Base-by-base conservation (phyloP, 2,888 invertebrate genomes). In the Brachypalpus laphriformis region DNA sequence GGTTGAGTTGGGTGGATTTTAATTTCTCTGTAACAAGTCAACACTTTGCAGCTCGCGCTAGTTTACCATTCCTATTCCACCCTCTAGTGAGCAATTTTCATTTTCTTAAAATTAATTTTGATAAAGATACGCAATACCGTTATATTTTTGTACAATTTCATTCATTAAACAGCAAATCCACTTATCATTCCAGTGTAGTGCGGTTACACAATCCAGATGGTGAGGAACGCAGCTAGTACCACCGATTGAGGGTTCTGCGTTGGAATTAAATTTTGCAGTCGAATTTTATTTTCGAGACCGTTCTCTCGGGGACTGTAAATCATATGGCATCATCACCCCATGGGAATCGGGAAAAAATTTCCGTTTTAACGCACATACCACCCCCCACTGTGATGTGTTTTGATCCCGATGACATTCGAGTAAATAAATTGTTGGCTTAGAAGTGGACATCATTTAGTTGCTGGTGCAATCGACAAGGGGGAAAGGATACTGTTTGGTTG, bases 371-470 rank as follows among this genome's bases (percentile, higher is more conserved):
- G 57, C 14, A 63, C n/a, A 8, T 4, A 25, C 20, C 4, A 20
- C 70, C 47, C 61, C 75, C 65, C 47, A 37, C 59, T 65, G 75
- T n/a, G 75, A 54, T 54, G 70, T 54, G 54, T 40, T 71, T 65
- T 70, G 81, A 85, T 66, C 81, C 71, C 81, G 75, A 76, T 85
- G 85, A 85, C 85, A 81, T 75, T 45, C 45, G 75, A 51, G 80
- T 81, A 76, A 81, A 85, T 85, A 85, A 85, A 85, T 85, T 71
- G 81, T 81, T 66, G 85, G 81, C 85, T 85, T 85, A 85, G 85
- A 71, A 85, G 75, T 85, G 85, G 85, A 85, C 81, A 81, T 81
- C 81, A 61, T 85, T 85, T 76, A 66, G 75, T 56, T 75, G 63
- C 72, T 56, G 71, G 18, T 59, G 22, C 57, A 70, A 34, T 56